These are phyloP conservation scores for Hemistola chrysoprasaria DNA, from an alignment of 2,888 invertebrate species.

Conservation along the genomic window DNA sequence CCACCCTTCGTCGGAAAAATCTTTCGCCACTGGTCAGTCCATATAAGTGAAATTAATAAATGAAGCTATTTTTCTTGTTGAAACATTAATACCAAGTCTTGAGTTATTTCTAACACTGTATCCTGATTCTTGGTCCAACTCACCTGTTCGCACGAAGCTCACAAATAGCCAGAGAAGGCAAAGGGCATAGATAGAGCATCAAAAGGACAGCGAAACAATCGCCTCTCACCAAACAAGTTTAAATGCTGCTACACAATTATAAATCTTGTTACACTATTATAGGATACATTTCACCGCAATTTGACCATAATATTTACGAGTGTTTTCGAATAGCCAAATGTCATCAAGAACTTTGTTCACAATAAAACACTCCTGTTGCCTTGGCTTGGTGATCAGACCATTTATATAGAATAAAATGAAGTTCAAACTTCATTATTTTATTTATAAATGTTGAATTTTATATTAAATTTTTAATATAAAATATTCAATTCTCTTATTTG, in stretches of 20 bases:
- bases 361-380: slow-evolving; percentile 23
- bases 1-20: too few relatives aligned
- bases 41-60: too few relatives aligned
- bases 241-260: neutral
- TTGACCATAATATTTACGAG: slow-evolving; percentile 1
- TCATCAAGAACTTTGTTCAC: slow-evolving; percentile 49
- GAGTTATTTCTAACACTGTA: too few relatives aligned
- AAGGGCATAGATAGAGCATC: slow-evolving; percentile 49
- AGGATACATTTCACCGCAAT: slow-evolving; percentile 3
- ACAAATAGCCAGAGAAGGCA: slow-evolving; percentile 33
- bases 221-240: slow-evolving; percentile 50
- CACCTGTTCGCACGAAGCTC: slow-evolving; percentile 1
- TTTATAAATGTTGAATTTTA: too few relatives aligned
- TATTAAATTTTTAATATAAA: too few relatives aligned
- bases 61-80: too few relatives aligned
- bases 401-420: slow-evolving; percentile 25
- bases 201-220: slow-evolving; percentile 24
- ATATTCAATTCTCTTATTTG: too few relatives aligned
- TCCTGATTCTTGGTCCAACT: neutral
- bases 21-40: too few relatives aligned
- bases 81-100: too few relatives aligned
- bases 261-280: neutral
- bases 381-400: slow-evolving; percentile 20
- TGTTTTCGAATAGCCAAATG: slow-evolving; percentile 51
- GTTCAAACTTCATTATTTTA: too few relatives aligned